Evolutionary conservation across 2,888 invertebrate genomes (phyloP).

Genomic region (Ophioninae sp.): DNA sequence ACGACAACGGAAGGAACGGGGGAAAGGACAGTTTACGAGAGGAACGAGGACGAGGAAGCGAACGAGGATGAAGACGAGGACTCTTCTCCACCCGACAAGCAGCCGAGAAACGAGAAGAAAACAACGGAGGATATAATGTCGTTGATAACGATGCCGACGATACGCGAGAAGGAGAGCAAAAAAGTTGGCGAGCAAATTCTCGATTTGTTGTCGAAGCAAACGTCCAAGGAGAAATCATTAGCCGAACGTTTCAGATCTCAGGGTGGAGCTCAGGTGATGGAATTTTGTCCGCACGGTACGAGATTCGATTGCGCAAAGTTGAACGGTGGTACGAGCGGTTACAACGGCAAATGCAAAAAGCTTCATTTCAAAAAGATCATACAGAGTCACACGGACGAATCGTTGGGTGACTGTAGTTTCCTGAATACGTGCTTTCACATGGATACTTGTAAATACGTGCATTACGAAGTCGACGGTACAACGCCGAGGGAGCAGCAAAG

Average conservation of each 20-base stretch:
- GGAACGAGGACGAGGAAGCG: constrained; percentile 74
- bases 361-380: constrained; percentile 98
- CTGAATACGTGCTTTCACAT: constrained; percentile 99
- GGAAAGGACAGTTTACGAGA: constrained; percentile 43
- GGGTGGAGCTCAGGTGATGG: constrained; percentile 95
- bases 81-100: constrained; percentile 72
- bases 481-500: constrained; percentile 79
- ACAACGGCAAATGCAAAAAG: constrained; percentile 88
- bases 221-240: constrained; percentile 97
- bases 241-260: constrained; percentile 98
- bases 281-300: constrained; percentile 98
- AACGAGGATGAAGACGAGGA: constrained; percentile 72
- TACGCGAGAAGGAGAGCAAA: constrained; percentile 96
- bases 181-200: constrained; percentile 97
- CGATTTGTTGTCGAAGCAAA: constrained; percentile 95
- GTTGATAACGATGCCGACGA: constrained; percentile 94
- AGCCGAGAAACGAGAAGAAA: constrained; percentile 75
- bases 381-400: constrained; percentile 96
- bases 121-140: constrained; percentile 85
- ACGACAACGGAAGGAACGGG: constrained; percentile 31
- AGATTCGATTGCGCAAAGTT: constrained; percentile 89
- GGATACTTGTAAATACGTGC: constrained; percentile 99
- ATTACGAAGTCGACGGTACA: constrained; percentile 95
- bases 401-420: constrained; percentile 98
- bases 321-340: constrained; percentile 75